phyloP scores from a whole-genome alignment of 2,888 invertebrate genomes.

The Cerastis rubricosa region DNA sequence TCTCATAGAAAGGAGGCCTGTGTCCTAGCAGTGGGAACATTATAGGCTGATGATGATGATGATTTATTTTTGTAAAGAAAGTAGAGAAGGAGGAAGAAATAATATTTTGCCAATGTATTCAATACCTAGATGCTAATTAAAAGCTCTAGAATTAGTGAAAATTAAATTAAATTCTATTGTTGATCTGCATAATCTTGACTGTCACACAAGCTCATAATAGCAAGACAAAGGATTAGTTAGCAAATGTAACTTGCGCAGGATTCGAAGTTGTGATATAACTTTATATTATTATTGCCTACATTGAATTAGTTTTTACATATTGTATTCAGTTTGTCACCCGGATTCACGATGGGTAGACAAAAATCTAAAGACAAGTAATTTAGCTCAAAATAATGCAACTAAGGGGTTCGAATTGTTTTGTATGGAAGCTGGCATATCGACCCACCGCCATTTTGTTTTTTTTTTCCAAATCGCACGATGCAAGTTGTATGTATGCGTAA shows the following conservation, averaged over 20 bases:
- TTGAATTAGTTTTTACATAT: background rate
- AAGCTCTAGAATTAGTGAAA: background rate
- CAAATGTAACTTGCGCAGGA: conserved; percentile 13
- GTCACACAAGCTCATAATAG: background rate
- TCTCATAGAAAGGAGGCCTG: too few species aligned
- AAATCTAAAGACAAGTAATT: conserved; percentile 7
- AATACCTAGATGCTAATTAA: background rate
- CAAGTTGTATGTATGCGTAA: too few species aligned
- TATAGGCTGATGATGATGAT: too few species aligned
- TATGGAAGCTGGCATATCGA: too few species aligned
- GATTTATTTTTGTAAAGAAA: background rate
- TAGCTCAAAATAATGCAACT: background rate
- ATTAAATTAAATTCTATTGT: background rate
- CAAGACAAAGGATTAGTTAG: conserved; percentile 47
- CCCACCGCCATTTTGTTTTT: too few species aligned
- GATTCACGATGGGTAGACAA: too few species aligned
- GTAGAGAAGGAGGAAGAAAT: background rate
- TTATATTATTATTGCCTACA: background rate
- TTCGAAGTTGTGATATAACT: conserved; percentile 23
- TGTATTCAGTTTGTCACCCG: background rate
- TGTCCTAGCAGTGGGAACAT: too few species aligned
- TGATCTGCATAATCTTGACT: background rate
- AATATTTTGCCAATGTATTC: background rate
- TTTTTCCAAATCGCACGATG: too few species aligned
- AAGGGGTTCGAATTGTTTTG: too few species aligned